Conservation (phyloP, 1,140 invertebrate genomes). For the Eueides isabella region DNA sequence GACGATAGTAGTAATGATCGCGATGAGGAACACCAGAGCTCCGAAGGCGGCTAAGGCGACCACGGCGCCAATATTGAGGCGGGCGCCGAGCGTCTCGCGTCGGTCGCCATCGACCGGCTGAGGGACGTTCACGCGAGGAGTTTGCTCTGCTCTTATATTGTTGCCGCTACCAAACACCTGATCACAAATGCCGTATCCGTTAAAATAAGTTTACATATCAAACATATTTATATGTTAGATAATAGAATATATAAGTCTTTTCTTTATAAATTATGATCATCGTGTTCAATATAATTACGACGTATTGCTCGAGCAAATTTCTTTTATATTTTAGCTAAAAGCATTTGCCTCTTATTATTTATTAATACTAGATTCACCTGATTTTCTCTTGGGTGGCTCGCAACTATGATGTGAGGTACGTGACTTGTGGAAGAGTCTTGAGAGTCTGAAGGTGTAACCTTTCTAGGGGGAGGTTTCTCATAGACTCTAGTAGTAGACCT, state of each 20-base stretch:
- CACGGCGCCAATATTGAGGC: constrained; percentile 92
- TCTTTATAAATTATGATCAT: too few species aligned
- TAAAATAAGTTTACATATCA: neutral
- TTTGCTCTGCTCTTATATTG: constrained; percentile 80
- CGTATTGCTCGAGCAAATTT: too few species aligned
- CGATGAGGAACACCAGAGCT: constrained; percentile 94
- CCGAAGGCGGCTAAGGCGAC: constrained; percentile 95
- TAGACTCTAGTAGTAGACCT: constrained; percentile 64
- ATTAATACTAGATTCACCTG: constrained; percentile 50
- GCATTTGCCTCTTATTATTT: neutral
- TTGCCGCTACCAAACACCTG: constrained; percentile 69
- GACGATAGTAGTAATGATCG: constrained; percentile 94
- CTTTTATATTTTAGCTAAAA: neutral
- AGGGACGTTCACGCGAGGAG: constrained; percentile 86
- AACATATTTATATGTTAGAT: too few species aligned
- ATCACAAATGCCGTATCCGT: neutral
- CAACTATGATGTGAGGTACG: constrained; percentile 84
- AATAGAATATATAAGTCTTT: too few species aligned
- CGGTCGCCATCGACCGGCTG: constrained; percentile 86
- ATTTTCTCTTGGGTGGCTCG: constrained; percentile 85
- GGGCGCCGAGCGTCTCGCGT: constrained; percentile 86
- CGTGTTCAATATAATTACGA: too few species aligned
- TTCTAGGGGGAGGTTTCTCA: constrained; percentile 61
- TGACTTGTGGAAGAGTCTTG: constrained; percentile 69
- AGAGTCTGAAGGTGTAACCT: constrained; percentile 59